These are phyloP conservation scores for Drosophila infuscata DNA, from an alignment of 2,888 invertebrate genomes.

Conservation along the genomic window DNA sequence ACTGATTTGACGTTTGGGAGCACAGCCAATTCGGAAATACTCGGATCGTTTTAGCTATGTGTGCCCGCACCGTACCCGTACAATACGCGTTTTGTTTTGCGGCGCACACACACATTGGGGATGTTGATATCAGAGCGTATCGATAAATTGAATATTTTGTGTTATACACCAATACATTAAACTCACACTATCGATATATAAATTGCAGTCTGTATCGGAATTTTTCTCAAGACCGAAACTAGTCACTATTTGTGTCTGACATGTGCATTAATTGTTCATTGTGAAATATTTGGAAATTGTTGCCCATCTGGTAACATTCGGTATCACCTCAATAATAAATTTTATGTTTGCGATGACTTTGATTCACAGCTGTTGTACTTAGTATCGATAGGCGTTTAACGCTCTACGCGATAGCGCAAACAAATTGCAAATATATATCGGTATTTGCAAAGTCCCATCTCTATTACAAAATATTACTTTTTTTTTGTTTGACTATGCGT, in stretches of 20 bases:
- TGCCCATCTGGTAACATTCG: not conserved
- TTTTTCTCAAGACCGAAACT: not conserved
- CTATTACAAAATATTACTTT: slow-evolving; percentile 30
- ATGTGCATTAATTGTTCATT: not conserved
- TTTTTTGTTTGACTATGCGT: slow-evolving; percentile 53
- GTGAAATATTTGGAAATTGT: not conserved
- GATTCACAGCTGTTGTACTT: slow-evolving; percentile 10
- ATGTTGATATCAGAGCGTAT: slow-evolving; percentile 48
- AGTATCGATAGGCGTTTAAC: not conserved
- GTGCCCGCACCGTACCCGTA: slow-evolving; percentile 56
- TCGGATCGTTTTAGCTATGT: slow-evolving; percentile 24
- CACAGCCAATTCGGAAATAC: slow-evolving; percentile 48
- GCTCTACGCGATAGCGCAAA: slow-evolving; percentile 8
- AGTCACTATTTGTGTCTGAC: too few species aligned
- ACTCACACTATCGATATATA: slow-evolving; percentile 8
- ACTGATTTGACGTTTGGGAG: slow-evolving; percentile 34
- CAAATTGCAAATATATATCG: slow-evolving; percentile 30
- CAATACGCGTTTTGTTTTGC: slow-evolving; percentile 66
- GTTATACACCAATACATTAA: slow-evolving; percentile 2
- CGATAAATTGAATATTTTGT: slow-evolving; percentile 35
- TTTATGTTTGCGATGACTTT: not conserved
- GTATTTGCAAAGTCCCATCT: slow-evolving; percentile 26
- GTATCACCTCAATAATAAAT: too few species aligned
- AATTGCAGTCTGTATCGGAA: not conserved
- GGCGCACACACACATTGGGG: slow-evolving; percentile 61